Conservation (phyloP, 2,888 invertebrate genomes). For the Maniola hyperantus region DNA sequence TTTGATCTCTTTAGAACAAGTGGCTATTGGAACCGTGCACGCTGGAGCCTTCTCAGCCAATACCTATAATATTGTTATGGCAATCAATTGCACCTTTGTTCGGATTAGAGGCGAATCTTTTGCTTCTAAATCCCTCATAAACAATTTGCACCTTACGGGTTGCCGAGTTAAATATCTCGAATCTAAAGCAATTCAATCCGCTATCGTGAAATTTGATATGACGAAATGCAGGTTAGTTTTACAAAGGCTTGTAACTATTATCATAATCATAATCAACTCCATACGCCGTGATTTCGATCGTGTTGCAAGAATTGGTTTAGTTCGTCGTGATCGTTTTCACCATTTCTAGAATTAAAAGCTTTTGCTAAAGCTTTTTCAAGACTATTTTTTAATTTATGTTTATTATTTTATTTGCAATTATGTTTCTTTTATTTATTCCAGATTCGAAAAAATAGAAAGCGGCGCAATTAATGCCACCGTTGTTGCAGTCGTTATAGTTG, state of each 20-base stretch:
- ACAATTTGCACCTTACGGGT: conserved; percentile 82
- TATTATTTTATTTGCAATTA: neutral
- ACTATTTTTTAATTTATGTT: conserved; percentile 20
- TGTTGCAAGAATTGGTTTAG: too few relatives aligned
- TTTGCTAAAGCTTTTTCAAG: neutral
- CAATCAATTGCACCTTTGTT: conserved; percentile 84
- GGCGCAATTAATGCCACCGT: conserved; percentile 86
- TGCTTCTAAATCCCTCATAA: conserved; percentile 83
- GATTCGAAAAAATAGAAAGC: conserved; percentile 83
- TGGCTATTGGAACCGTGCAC: conserved; percentile 80
- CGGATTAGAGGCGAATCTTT: conserved; percentile 85
- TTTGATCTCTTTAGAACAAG: conserved; percentile 77
- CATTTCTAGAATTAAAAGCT: neutral
- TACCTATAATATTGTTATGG: conserved; percentile 83
- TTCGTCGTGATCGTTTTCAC: too few relatives aligned
- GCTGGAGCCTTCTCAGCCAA: conserved; percentile 86
- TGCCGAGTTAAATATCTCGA: conserved; percentile 80
- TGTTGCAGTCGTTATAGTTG: conserved; percentile 82
- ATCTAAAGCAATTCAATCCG: conserved; percentile 84
- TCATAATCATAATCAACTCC: neutral
- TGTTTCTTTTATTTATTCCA: conserved; percentile 60
- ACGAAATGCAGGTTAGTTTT: conserved; percentile 82
- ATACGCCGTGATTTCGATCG: too few relatives aligned
- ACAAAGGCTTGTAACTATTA: neutral
- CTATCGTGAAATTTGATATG: conserved; percentile 85